phyloP scores from a whole-genome alignment of 2,888 invertebrate species.

The Orthonychiurus folsomi region DNA sequence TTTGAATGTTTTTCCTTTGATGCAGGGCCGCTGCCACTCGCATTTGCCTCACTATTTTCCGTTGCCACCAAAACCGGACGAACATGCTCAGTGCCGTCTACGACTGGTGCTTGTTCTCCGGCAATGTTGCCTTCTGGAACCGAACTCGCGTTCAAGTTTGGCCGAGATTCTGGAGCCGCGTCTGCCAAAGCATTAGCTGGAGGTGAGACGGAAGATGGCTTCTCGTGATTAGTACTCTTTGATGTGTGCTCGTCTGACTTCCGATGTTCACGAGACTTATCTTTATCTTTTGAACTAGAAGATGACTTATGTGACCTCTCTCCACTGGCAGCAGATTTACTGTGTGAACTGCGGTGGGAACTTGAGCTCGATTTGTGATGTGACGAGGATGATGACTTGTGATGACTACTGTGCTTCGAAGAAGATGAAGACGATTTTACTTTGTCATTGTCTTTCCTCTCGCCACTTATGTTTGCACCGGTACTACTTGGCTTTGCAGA shows the following conservation, averaged over 20 bases:
- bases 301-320: conserved; percentile 1
- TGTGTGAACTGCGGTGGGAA: neutral
- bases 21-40: neutral
- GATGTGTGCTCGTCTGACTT: neutral
- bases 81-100: too few species aligned
- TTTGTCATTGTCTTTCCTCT: neutral
- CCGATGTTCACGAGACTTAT: neutral
- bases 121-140: too few species aligned
- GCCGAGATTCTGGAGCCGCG: too few species aligned
- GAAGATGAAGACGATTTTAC: neutral
- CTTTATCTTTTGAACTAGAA: conserved; percentile 3
- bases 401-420: neutral
- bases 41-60: neutral
- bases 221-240: too few species aligned
- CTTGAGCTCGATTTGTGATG: neutral
- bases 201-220: too few species aligned
- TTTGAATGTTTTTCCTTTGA: neutral
- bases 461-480: neutral
- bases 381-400: neutral
- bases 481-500: neutral
- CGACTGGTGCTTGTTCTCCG: too few species aligned
- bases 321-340: too few species aligned
- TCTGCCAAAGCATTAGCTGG: too few species aligned
- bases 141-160: too few species aligned
- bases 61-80: too few species aligned